Base-by-base conservation (phyloP, 2,113 vertebrate species). In the Gracilinanus agilis region DNA sequence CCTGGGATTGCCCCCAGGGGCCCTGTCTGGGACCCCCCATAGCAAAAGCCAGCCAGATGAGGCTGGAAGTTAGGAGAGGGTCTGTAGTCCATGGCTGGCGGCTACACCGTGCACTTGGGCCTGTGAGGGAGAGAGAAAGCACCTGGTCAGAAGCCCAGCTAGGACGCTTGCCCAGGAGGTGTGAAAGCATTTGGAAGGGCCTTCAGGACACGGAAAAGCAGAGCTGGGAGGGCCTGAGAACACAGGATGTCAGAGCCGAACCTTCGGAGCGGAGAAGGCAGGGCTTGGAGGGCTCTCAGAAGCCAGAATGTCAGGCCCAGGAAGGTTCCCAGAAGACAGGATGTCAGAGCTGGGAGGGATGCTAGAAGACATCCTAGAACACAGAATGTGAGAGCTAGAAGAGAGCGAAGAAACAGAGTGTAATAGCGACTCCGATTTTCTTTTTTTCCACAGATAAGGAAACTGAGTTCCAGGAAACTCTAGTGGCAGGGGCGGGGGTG, bases 1-100 rank as follows among this genome's bases (percentile, higher is more conserved):
- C 98, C 98, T 95, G 98, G 97, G 11, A 98, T 98, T 93, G 99
- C 98, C 98, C 98, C 99, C 99, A 99, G 99, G 95, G 97, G 97
- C 95, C 98, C 97, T 95, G 96, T 95, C 91, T 98, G 98, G 40
- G 67, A 83, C 96, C 97, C 97, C 97, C 98, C 93, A 97, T 97
- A 98, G 93, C 96, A 96, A 97, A 99, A 98, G 1, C 98, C 92
- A 93, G 98, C 97, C 97, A 98, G 98, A 98, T 98, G 98, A 95
- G 99, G 98, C 96, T 99, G 99, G 97, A 99, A 99, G 97, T 99
- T 98, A 97, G 98, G 98, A 96, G 99, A 98, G 95, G 98, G 98
- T 90, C 97, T 98, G 98, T 98, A 99, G 97, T 99, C 99, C 99
- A 99, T 99, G 98, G 92, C 99, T 95, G 98, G 95, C 98, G 98